Conservation (phyloP, 2,797 vertebrate genomes). For the Hyperoplus lanceolatus region DNA sequence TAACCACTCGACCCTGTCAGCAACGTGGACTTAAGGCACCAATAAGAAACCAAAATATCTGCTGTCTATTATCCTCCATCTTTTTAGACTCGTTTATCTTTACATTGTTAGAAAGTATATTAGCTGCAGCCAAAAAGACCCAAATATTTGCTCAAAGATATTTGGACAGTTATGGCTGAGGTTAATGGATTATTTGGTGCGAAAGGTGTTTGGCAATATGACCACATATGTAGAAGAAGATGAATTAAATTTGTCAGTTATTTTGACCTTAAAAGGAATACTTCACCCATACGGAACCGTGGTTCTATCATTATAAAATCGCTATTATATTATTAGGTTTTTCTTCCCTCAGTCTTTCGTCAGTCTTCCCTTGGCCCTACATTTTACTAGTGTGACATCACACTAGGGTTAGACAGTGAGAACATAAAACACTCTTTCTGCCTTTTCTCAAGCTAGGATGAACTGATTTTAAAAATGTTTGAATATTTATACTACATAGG, state of each 20-base stretch:
- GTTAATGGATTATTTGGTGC: neutral
- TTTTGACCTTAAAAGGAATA: neutral
- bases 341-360: too few species aligned
- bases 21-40: conserved; percentile 58
- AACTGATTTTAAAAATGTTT: too few species aligned
- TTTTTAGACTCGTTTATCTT: conserved; percentile 38
- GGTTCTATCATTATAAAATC: too few species aligned
- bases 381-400: too few species aligned
- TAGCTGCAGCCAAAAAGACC: conserved; percentile 14
- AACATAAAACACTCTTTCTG: too few species aligned
- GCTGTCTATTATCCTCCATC: conserved; percentile 21
- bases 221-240: neutral
- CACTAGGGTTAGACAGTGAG: too few species aligned
- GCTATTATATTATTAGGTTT: too few species aligned
- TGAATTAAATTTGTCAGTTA: neutral
- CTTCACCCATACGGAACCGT: too few species aligned
- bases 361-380: too few species aligned
- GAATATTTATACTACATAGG: too few species aligned
- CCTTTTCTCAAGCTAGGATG: too few species aligned
- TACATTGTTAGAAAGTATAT: conserved; percentile 42
- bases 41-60: conserved; percentile 56
- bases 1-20: conserved; percentile 73
- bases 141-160: conserved; percentile 27
- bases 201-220: neutral
- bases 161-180: conserved; percentile 23